These are phyloP conservation scores for Argyrosomus japonicus DNA, from an alignment of 2,113 vertebrate species.

Conservation along the genomic window DNA sequence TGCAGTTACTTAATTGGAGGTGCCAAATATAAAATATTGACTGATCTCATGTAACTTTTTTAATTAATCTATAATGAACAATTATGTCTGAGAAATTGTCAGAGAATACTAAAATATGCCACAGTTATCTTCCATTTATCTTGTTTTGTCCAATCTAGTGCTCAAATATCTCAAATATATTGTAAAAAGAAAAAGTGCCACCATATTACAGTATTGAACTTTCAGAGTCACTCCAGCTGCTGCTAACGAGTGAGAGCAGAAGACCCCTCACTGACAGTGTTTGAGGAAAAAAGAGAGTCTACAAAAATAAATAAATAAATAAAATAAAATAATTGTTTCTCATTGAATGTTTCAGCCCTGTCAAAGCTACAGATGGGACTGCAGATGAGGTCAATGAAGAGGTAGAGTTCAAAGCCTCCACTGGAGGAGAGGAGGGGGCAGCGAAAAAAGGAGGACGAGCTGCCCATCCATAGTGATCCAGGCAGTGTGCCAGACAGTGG, in stretches of 20 bases:
- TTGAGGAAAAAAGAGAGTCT: not conserved
- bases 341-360: not conserved
- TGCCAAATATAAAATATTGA: too few relatives aligned
- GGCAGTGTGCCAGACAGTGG: slow-evolving; percentile 8
- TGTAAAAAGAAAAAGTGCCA: too few relatives aligned
- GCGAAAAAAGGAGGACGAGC: not conserved
- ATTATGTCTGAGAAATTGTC: too few relatives aligned
- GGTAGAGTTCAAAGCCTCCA: not conserved
- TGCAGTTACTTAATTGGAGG: too few relatives aligned
- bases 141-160: too few relatives aligned
- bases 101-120: too few relatives aligned
- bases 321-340: not conserved
- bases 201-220: too few relatives aligned
- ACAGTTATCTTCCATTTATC: too few relatives aligned
- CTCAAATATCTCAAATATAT: too few relatives aligned
- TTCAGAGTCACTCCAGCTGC: not conserved
- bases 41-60: too few relatives aligned
- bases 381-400: not conserved
- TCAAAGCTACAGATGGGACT: not conserved
- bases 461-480: not conserved
- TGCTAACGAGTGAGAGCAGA: not conserved
- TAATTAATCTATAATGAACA: too few relatives aligned
- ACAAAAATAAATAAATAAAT: not conserved
- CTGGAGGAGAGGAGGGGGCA: not conserved
- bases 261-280: not conserved